Base-by-base conservation (phyloP, 2,797 vertebrate species). In the Lithobates sylvaticus region DNA sequence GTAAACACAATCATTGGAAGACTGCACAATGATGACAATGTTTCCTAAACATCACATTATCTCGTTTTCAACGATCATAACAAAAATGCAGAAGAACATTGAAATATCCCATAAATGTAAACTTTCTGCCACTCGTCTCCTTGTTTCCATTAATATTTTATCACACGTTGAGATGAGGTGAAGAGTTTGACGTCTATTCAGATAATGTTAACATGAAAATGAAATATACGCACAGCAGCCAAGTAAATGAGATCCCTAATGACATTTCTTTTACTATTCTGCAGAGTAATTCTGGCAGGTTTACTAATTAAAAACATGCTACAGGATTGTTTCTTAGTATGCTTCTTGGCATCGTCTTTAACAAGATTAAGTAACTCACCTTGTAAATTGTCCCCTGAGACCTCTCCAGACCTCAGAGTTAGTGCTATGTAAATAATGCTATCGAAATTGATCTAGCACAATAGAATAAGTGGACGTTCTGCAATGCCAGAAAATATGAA, bases 221-320 rank as follows among this genome's bases (percentile, higher is more conserved):
- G 68, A 80, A 67, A 85, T 79, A 75, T 80, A 54, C 26, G 39
- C 77, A 85, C n/a, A 68, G 32, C 61, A 75, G 68, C 36, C 34
- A 34, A 72, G 39, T 50, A 79, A 79, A 80, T 80, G 39, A 68
- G 70, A 74, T 79, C 80, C 58, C 70, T 80, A 79, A 74, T 79
- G 69, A 79, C 69, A 34, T 36, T 78, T 47, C 13, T 83, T 79
- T 85, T 78, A 74, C 76, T 65, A 65, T 85, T 79, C 34, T 74
- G 68, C 58, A 23, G 27, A 79, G 42, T 68, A 39, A 42, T 64
- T 58, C 70, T 85, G 84, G 67, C 84, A 80, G 77, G n/a, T 74
- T 85, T 50, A 80, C 77, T 85, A 85, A 85, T 74, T 80, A 85
- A 85, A 85, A 80, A 74, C 69, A 76, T 74, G 58, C 58, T 65